Evolutionary conservation across 2,888 invertebrate genomes (phyloP), one percentile per base, ranked within the genome.

Genomic region (Diadegma fenestrale): DNA sequence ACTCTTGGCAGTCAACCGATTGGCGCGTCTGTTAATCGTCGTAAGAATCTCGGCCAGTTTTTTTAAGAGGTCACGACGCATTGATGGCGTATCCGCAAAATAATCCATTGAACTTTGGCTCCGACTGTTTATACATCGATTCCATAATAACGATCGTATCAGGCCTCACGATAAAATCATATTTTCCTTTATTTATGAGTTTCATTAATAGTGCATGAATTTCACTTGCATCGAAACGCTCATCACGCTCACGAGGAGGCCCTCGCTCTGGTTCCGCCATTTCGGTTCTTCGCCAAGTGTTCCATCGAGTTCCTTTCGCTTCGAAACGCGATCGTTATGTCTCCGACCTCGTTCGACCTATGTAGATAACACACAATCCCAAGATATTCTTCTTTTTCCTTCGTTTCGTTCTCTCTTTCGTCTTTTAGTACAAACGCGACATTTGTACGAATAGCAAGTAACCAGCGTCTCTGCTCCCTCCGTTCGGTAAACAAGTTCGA

Each of bases 131-230:
- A 61, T 81, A 14, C 58, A 22, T 14, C 14, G 58, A 14, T 58
- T 58, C 14, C 26, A 58, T 58, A 22, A 54, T 22, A 1, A 17
- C 19, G 12, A 10, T 22, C 54, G 22, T 54, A 22, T 10, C 19
- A 4, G 26, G 14, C 26, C 5, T 26, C 14, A 58, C 26, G 26
- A 26, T 26, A 4, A 22, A 58, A 54, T 64, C 26, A 17, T 33
- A 30, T 37, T 19, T 43, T 26, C 48, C 5, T 68, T 66, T 69
- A 41, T 71, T 73, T 78, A 51, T 63, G 73, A 68, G 41, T 19
- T 64, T 72, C 64, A 61, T 73, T 30, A 66, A 72, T 77, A 22
- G 41, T 58, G 68, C 30, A 79, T 75, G 30, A 41, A 68, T 37
- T 66, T 64, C 41, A 63, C 14, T 48, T 41, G 14, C 48, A 14